A percentile compares a stretch with the other conserved stretches of the same genome.
phyloP scores from a whole-genome alignment of 2,888 invertebrate genomes.

The Unio pictorum region DNA sequence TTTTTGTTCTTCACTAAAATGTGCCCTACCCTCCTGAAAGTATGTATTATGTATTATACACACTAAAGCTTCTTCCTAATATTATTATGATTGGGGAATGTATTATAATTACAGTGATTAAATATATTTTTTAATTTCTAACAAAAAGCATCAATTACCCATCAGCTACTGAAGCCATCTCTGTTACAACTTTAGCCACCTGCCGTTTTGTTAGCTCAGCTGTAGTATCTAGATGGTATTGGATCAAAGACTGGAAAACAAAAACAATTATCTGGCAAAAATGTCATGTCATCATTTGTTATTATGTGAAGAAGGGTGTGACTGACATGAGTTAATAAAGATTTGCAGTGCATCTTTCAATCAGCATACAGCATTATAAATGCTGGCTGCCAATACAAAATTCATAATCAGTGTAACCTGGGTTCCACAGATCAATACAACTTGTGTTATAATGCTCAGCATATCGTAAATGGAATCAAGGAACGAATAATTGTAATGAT shows the following conservation, averaged over 20 bases:
- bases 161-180: conserved; percentile 35
- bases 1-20: too few relatives aligned
- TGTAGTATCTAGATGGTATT: conserved; percentile 60
- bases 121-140: background rate
- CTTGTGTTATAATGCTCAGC: too few relatives aligned
- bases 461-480: too few relatives aligned
- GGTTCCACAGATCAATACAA: too few relatives aligned
- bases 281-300: background rate
- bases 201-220: conserved; percentile 58
- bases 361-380: too few relatives aligned
- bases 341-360: background rate
- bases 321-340: background rate
- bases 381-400: too few relatives aligned
- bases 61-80: too few relatives aligned
- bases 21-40: too few relatives aligned
- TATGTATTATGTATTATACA: too few relatives aligned
- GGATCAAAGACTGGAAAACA: conserved; percentile 56
- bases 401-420: too few relatives aligned
- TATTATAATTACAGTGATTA: background rate
- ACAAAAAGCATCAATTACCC: conserved; percentile 28
- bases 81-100: too few relatives aligned
- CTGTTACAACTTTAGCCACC: conserved; percentile 57
- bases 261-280: conserved; percentile 5
- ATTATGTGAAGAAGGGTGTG: background rate
- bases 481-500: too few relatives aligned